Conservation (phyloP, 2,797 vertebrate genomes). For the Tarsius wallacei region DNA sequence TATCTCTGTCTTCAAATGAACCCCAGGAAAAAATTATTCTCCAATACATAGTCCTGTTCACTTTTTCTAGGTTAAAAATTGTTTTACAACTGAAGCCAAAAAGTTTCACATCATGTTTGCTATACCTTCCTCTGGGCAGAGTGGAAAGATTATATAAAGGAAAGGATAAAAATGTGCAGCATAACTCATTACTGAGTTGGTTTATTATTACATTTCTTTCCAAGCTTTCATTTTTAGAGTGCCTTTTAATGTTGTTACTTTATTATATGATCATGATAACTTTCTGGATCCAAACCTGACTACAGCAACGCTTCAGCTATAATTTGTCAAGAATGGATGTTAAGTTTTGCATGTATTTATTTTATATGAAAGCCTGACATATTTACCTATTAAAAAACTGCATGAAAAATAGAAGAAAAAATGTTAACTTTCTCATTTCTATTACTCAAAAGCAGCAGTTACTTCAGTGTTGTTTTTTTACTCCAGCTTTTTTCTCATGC, state of each 20-base stretch:
- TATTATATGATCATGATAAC: not conserved
- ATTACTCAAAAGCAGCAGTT: not conserved
- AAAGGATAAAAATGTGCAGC: rapidly evolving
- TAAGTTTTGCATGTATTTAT: not conserved
- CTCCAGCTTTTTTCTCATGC: not conserved
- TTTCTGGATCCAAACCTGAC: not conserved
- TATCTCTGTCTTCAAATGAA: not conserved
- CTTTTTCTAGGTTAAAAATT: not conserved
- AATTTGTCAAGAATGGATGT: not conserved
- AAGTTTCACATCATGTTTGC: not conserved
- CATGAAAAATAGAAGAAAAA: not conserved
- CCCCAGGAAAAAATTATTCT: not conserved
- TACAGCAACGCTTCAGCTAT: not conserved
- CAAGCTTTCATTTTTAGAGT: not conserved
- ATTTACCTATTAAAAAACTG: not conserved
- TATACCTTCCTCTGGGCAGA: not conserved
- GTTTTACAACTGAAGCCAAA: not conserved
- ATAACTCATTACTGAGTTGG: too few relatives aligned
- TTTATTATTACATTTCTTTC: not conserved
- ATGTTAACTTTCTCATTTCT: not conserved
- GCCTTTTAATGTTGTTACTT: not conserved
- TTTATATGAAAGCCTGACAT: not conserved
- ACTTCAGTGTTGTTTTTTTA: not conserved
- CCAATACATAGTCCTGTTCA: too few relatives aligned
- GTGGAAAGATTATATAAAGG: not conserved